Evolutionary conservation across 2,113 vertebrate genomes (phyloP), one percentile per base, ranked within the genome.

Genomic region (Chinchilla lanigera): DNA sequence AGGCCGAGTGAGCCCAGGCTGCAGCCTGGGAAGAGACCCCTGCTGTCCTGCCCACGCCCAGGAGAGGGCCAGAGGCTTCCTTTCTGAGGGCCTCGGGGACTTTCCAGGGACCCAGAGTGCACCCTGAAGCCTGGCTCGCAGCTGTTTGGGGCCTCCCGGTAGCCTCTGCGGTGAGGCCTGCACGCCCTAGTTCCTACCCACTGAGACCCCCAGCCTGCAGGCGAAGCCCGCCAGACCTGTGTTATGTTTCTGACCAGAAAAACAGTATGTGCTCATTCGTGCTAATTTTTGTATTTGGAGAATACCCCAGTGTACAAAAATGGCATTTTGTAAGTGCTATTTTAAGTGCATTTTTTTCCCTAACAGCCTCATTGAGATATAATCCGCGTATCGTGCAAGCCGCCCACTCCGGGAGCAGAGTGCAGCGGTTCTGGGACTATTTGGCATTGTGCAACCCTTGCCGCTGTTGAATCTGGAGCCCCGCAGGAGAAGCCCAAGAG

Each of bases 61-160:
- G 41, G 44, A 35, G 47, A 26, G 20, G n/a, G 2, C 24, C 35
- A 0, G 38, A 81, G 8, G 50, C 73, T 69, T 69, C 41, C 35
- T 75, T 65, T 44, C 65, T n/a, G 22, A 58, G 75, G 92, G 50
- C 16, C 69, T 52, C 35, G 6, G 54, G n/a, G 52, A 44, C n/a
- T 56, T 35, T 22, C 1, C 1, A 3, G 67, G 22, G 82, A 14
- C 38, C 60, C 24, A 30, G 3, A 16, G 0, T 1, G 24, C 3
- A 2, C 71, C 71, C 73, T 6, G 6, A 50, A 26, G 44, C 44
- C 41, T 30, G 44, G 24, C 28, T 16, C 20, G 44, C 73, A 56
- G 69, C 80, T 26, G 58, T 44, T 41, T 4, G 4, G 1, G 0
- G 54, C 54, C 52, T 90, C 85, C 75, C 41, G 44, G 54, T 26